Conservation (phyloP, 2,113 vertebrate genomes). For the Peucedramus taeniatus region DNA sequence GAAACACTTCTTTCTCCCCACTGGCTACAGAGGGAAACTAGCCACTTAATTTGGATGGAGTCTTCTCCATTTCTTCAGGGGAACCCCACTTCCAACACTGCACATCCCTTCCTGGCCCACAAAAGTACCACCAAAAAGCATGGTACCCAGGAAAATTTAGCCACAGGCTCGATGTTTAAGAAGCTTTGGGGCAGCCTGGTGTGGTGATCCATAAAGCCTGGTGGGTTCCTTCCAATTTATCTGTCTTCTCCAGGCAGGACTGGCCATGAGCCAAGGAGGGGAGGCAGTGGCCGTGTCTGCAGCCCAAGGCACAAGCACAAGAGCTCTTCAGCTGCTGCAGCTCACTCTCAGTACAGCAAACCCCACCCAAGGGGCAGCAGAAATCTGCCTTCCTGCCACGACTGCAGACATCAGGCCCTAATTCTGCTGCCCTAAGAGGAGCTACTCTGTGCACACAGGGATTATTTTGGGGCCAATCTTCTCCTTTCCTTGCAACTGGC, state of each 20-base stretch:
- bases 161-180: rapidly evolving
- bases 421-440: rapidly evolving
- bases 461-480: not conserved
- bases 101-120: not conserved
- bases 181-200: not conserved
- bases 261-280: not conserved
- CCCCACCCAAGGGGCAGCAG: not conserved
- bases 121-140: not conserved
- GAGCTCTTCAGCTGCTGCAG: not conserved
- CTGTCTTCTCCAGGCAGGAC: not conserved
- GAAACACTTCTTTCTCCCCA: not conserved
- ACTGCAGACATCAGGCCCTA: not conserved
- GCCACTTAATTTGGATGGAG: not conserved
- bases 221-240: not conserved
- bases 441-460: not conserved
- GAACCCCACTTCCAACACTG: not conserved
- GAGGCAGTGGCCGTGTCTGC: not conserved
- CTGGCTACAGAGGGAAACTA: not conserved
- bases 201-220: not conserved
- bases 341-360: not conserved
- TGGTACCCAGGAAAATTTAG: not conserved
- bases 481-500: not conserved
- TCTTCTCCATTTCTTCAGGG: not conserved
- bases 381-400: not conserved
- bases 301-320: not conserved